phyloP scores from a whole-genome alignment of 2,888 invertebrate genomes.

The Drosophila barbarae region DNA sequence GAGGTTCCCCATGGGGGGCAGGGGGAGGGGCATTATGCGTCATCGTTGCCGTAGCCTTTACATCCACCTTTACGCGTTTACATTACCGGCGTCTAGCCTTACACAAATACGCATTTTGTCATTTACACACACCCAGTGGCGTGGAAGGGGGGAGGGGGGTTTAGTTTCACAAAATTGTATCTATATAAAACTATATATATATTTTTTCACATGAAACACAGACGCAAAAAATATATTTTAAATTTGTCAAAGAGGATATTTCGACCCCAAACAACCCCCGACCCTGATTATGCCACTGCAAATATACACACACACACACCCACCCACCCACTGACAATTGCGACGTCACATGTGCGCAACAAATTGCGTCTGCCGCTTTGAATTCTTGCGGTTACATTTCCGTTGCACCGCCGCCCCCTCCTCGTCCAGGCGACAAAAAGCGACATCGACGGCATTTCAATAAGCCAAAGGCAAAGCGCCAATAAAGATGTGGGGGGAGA shows the following conservation, averaged over 20 bases:
- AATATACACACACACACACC: conserved; percentile 17
- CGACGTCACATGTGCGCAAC: conserved; percentile 66
- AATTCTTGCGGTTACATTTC: conserved; percentile 72
- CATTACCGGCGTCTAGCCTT: conserved; percentile 25
- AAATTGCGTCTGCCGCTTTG: conserved; percentile 71
- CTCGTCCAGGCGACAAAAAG: conserved; percentile 10
- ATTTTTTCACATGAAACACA: too few relatives aligned
- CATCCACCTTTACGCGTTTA: conserved; percentile 10
- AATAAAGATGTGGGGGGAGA: conserved; percentile 20
- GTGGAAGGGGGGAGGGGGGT: background rate
- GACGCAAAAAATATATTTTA: background rate
- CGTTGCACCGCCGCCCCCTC: conserved; percentile 51
- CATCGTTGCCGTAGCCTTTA: conserved; percentile 40
- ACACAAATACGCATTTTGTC: conserved; percentile 11
- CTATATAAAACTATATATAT: background rate
- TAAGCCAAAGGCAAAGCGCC: conserved; percentile 50
- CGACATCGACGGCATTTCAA: conserved; percentile 67
- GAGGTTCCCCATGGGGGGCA: conserved; percentile 22
- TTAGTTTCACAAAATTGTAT: background rate
- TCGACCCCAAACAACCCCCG: background rate
- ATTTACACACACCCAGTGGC: conserved; percentile 3
- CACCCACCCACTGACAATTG: conserved; percentile 26
- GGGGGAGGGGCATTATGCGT: conserved; percentile 26
- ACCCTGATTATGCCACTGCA: background rate
- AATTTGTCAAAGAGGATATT: background rate